Evolutionary conservation across 1,140 invertebrate genomes (phyloP).

Genomic region (Pissodes strobi): DNA sequence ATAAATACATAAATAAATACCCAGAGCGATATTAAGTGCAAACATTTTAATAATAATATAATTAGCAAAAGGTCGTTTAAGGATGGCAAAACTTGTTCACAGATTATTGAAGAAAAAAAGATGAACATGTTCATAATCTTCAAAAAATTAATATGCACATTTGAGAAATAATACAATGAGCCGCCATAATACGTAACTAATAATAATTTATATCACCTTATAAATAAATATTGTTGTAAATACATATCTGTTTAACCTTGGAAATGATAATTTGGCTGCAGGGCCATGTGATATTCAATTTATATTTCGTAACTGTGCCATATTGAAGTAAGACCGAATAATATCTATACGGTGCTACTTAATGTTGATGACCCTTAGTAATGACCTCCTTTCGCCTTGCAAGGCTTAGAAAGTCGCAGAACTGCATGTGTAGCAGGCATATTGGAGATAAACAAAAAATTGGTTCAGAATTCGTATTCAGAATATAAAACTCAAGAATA

Average conservation of each 20-base stretch:
- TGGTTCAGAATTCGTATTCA: too few species aligned
- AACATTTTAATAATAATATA: too few species aligned
- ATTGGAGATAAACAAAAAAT: too few species aligned
- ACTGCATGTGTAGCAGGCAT: background rate
- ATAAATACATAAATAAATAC: too few species aligned
- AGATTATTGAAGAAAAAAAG: too few species aligned
- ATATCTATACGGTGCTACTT: background rate
- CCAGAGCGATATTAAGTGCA: too few species aligned
- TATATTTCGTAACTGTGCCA: background rate
- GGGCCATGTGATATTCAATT: slow-evolving; percentile 1
- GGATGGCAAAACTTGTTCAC: too few species aligned
- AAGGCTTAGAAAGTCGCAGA: slow-evolving; percentile 31
- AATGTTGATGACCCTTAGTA: slow-evolving; percentile 36
- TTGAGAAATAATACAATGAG: background rate
- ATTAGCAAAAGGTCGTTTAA: too few species aligned
- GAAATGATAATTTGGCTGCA: background rate
- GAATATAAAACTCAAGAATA: too few species aligned
- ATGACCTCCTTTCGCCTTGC: slow-evolving; percentile 35
- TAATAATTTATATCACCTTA: background rate
- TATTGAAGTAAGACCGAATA: background rate
- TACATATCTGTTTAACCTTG: too few species aligned
- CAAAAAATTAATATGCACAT: background rate
- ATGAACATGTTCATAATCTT: background rate
- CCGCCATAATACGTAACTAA: background rate
- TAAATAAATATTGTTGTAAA: background rate